Percentiles rank a stretch among this genome's conserved stretches.
phyloP scores from a whole-genome alignment of 2,888 invertebrate genomes.

The Chelonus formosanus region DNA sequence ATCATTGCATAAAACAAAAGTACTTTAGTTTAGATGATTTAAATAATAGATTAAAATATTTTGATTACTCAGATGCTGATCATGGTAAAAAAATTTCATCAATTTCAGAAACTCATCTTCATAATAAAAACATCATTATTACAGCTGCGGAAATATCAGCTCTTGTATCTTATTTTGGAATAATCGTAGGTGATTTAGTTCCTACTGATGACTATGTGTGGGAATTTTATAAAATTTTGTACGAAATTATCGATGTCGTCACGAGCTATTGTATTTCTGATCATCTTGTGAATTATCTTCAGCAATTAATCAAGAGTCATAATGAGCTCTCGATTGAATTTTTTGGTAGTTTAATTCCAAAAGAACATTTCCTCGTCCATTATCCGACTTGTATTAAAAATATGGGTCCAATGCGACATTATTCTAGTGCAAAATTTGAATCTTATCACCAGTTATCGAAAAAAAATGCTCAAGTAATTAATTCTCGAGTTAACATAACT shows the following conservation, averaged over 20 bases:
- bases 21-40: slow-evolving; percentile 43
- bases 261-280: not conserved
- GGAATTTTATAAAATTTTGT: slow-evolving; percentile 29
- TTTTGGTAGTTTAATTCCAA: not conserved
- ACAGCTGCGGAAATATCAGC: slow-evolving; percentile 26
- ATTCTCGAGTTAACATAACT: not conserved
- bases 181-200: slow-evolving; percentile 34
- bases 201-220: slow-evolving; percentile 23
- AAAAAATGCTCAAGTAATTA: not conserved
- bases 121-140: slow-evolving; percentile 27
- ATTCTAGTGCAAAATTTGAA: not conserved
- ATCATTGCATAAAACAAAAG: slow-evolving; percentile 32
- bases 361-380: not conserved
- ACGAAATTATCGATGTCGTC: not conserved
- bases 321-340: not conserved
- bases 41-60: slow-evolving; percentile 41
- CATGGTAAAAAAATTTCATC: slow-evolving; percentile 2
- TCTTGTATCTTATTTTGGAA: slow-evolving; percentile 32
- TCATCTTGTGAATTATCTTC: not conserved
- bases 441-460: not conserved
- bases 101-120: slow-evolving; percentile 5
- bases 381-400: not conserved
- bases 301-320: not conserved
- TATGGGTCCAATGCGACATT: not conserved
- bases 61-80: not conserved